Percentiles rank a stretch among this genome's conserved stretches.
Conservation (phyloP, 53 echinoderm and acorn worm genomes). For the Astropecten irregularis region DNA sequence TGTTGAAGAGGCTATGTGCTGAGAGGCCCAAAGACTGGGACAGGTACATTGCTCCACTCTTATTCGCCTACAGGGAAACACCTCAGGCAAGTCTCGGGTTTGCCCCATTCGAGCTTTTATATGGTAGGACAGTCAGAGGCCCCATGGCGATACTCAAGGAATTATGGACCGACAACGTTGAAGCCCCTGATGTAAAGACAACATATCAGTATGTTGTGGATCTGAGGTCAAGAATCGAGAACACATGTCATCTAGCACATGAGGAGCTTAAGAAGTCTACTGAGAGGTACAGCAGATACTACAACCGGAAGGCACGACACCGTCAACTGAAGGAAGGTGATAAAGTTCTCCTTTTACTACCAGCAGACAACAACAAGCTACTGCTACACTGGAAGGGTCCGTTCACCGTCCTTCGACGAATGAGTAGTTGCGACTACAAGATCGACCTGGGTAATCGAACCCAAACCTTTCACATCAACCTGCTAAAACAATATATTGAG, state of each 20-base stretch:
- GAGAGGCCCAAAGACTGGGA: conserved; percentile 66
- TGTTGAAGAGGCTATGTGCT: conserved; percentile 54
- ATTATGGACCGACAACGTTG: conserved; percentile 32
- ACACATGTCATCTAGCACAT: conserved; percentile 57
- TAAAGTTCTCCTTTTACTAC: conserved; percentile 46
- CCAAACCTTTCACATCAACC: conserved; percentile 49
- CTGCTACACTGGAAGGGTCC: conserved; percentile 67
- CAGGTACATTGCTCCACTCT: conserved; percentile 40
- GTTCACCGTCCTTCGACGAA: conserved; percentile 1
- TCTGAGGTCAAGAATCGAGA: conserved; percentile 36
- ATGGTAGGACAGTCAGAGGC: conserved; percentile 60
- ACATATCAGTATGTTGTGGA: conserved; percentile 65
- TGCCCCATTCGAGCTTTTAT: conserved; percentile 68
- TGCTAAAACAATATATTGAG: conserved; percentile 41
- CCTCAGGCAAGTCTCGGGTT: conserved; percentile 61
- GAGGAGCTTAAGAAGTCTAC: conserved; percentile 49
- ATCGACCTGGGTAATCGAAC: conserved; percentile 25
- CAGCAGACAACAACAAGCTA: conserved; percentile 63
- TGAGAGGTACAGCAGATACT: conserved; percentile 16
- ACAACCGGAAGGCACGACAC: conserved; percentile 8
- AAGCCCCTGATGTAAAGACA: conserved; percentile 33
- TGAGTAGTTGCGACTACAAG: conserved; percentile 28
- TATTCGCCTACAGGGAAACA: conserved; percentile 60
- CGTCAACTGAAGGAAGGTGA: conserved; percentile 50
- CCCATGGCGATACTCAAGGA: conserved; percentile 63